A percentile compares a stretch with the other conserved stretches of the same genome.
These are phyloP conservation scores for Chelmon rostratus DNA, from an alignment of 2,797 vertebrate genomes.

Conservation along the genomic window DNA sequence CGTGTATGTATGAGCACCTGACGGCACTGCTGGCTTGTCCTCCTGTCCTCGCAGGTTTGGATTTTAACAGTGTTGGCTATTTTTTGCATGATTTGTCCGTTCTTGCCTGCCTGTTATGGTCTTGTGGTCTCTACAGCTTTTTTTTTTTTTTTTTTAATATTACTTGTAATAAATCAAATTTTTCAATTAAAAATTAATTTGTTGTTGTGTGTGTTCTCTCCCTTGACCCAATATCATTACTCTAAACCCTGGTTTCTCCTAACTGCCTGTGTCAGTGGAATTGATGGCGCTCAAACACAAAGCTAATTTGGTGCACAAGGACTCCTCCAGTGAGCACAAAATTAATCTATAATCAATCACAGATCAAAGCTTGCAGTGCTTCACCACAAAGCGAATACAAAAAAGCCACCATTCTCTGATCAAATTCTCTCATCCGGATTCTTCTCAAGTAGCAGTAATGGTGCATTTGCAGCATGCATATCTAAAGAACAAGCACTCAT, in stretches of 20 bases:
- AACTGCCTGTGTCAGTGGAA: background rate
- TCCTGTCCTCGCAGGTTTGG: background rate
- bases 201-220: background rate
- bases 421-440: slow-evolving; percentile 28
- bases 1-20: no score
- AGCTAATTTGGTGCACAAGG: background rate
- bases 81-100: background rate
- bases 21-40: no score
- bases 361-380: slow-evolving; percentile 16
- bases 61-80: background rate
- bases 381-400: slow-evolving; percentile 24
- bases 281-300: slow-evolving; percentile 3
- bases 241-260: background rate
- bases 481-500: slow-evolving; percentile 31
- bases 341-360: slow-evolving; percentile 27
- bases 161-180: background rate
- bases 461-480: slow-evolving; percentile 34
- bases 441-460: background rate
- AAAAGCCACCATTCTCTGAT: slow-evolving; percentile 19
- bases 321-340: background rate
- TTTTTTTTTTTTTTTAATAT: background rate
- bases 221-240: background rate
- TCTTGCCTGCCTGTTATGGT: background rate
- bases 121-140: background rate
- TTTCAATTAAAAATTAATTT: background rate